These are phyloP conservation scores for Drosophila busckii DNA, from an alignment of 1,140 invertebrate species.

Conservation along the genomic window DNA sequence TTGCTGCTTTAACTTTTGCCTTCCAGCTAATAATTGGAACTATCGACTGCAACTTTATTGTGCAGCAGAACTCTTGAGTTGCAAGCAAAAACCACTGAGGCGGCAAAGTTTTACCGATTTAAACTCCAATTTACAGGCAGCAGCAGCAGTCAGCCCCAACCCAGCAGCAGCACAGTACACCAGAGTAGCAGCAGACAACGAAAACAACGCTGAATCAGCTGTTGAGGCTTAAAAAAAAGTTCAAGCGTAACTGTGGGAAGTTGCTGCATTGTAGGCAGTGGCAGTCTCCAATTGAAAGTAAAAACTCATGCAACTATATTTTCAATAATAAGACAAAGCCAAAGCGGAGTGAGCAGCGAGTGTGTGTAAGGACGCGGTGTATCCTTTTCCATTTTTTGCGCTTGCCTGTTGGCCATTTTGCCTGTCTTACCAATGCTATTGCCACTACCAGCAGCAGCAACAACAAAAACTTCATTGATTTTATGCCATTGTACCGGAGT, in stretches of 20 bases:
- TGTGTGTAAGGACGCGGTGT: neutral
- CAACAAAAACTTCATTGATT: constrained; percentile 69
- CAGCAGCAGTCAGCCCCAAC: constrained; percentile 38
- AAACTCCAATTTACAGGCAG: constrained; percentile 59
- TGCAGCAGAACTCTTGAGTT: constrained; percentile 33
- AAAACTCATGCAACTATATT: constrained; percentile 76
- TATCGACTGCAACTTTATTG: constrained; percentile 27
- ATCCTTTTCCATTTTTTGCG: too few species aligned
- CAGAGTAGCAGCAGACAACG: neutral
- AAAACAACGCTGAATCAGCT: constrained; percentile 7
- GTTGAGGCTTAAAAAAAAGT: constrained; percentile 6
- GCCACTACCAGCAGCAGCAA: too few species aligned
- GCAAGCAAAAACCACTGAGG: constrained; percentile 27
- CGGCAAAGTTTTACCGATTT: constrained; percentile 61
- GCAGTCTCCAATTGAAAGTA: too few species aligned
- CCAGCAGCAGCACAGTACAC: neutral
- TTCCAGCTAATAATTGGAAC: too few species aligned
- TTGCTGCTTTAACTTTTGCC: too few species aligned
- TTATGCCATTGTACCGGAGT: constrained; percentile 49
- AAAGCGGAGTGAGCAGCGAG: neutral
- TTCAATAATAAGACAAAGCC: constrained; percentile 70
- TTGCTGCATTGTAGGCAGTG: too few species aligned
- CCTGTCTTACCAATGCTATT: constrained; percentile 3
- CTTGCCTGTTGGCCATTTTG: constrained; percentile 42
- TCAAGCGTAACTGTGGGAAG: neutral